phyloP scores from a whole-genome alignment of 2,113 vertebrate genomes.

The Boulengeromyrus knoepffleri region DNA sequence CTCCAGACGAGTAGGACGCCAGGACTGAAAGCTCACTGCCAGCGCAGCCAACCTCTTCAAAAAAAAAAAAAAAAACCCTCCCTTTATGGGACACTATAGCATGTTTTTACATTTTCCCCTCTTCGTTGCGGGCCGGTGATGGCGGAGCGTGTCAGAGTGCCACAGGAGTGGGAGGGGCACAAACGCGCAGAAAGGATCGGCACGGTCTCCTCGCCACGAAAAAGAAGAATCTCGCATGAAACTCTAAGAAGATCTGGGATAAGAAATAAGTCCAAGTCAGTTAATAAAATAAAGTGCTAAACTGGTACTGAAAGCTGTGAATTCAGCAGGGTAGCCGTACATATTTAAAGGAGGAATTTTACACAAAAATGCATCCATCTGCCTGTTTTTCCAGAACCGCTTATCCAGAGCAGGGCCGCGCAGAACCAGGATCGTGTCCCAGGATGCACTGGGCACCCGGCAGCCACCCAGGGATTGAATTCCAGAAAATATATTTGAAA shows the following conservation, averaged over 20 bases:
- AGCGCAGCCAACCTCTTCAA: conserved; percentile 27
- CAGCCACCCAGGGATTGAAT: not conserved
- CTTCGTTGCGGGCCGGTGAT: not conserved
- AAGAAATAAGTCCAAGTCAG: not conserved
- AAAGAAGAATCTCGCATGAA: not conserved
- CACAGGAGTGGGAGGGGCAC: not conserved
- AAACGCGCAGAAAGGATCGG: not conserved
- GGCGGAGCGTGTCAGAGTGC: not conserved
- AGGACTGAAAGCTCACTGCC: conserved; percentile 24
- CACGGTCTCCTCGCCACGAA: not conserved
- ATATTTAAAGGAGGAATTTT: not conserved
- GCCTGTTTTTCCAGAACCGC: not conserved
- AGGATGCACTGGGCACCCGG: not conserved
- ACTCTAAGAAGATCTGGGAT: not conserved
- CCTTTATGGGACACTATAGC: conserved; percentile 5
- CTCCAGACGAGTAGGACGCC: conserved; percentile 29
- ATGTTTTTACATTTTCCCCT: not conserved
- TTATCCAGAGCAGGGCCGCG: not conserved
- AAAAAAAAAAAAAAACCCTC: conserved; percentile 31
- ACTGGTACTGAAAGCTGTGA: not conserved
- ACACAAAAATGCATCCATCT: not conserved
- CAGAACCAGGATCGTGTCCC: not conserved
- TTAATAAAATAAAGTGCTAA: not conserved
- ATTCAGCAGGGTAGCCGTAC: not conserved
- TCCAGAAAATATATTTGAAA: not conserved